These are phyloP conservation scores for Tragelaphus oryx DNA, from an alignment of 2,797 vertebrate genomes.

Conservation along the genomic window DNA sequence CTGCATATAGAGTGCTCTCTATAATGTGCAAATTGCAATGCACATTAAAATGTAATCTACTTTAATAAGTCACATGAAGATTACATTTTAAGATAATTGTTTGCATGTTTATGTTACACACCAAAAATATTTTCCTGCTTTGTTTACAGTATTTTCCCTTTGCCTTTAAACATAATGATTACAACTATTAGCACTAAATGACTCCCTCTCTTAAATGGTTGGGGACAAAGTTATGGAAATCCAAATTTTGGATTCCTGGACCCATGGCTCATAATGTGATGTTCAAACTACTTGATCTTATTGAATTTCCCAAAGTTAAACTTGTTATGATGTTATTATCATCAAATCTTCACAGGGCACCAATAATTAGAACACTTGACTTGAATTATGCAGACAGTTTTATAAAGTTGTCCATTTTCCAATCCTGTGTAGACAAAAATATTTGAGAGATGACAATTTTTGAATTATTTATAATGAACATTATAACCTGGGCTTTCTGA, in stretches of 20 bases:
- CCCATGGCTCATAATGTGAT: neutral
- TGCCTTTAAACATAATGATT: conserved; percentile 65
- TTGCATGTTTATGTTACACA: conserved; percentile 78
- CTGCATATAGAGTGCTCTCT: conserved; percentile 78
- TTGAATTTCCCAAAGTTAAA: conserved; percentile 44
- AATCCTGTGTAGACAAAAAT: conserved; percentile 36
- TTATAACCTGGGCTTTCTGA: neutral
- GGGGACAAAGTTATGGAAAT: conserved; percentile 27
- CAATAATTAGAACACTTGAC: conserved; percentile 34
- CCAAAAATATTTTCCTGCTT: conserved; percentile 80
- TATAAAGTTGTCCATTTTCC: conserved; percentile 18
- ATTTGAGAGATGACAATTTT: conserved; percentile 18
- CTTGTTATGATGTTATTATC: conserved; percentile 6
- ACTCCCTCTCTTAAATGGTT: neutral
- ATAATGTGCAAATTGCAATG: conserved; percentile 82
- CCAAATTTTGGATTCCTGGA: neutral
- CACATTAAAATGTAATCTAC: conserved; percentile 84
- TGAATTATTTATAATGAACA: conserved; percentile 39
- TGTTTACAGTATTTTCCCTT: conserved; percentile 64
- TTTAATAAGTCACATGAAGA: conserved; percentile 86
- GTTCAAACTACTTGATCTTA: neutral
- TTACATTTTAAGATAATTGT: conserved; percentile 85
- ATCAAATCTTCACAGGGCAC: neutral
- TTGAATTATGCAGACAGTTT: conserved; percentile 49
- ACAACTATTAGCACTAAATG: conserved; percentile 54